Evolutionary conservation across 2,113 vertebrate genomes (phyloP), one percentile per base, ranked within the genome.

Genomic region (Callipepla squamata): DNA sequence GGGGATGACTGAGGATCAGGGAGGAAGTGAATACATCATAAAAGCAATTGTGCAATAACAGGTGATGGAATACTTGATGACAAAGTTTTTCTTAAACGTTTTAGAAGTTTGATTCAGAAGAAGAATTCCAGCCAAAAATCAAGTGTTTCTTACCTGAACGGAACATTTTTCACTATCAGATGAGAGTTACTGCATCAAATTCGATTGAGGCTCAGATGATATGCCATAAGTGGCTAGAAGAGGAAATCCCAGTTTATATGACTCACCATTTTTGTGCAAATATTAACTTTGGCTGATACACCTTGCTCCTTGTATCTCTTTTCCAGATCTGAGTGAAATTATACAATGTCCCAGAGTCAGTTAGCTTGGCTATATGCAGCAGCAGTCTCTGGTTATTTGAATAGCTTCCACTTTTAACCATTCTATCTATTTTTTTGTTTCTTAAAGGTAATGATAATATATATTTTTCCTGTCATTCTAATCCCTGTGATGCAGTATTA

Each of bases 221-320:
- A 95, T 42, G 74, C 93, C 66, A 10, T 58, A 80, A 96, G 95
- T 82, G 70, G 94, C 93, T 87, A 69, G 78, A 75, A 95, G 90
- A 98, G 97, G 98, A 97, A 98, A 98, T 96, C 97, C 93, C 92
- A 96, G 93, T 95, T 97, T 95, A 86, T 97, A 80, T 97, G 98
- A 98, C 97, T 98, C 97, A 98, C 96, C 85, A 90, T 97, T 98
- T 97, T 98, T 97, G 96, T 97, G 93, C 97, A 98, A 98, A 98
- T 98, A 98, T 98, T 98, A 98, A 92, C 97, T 96, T 98, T 98
- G 98, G 98, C 98, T 97, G 96, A 61, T 90, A 62, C 93, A 83
- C 68, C 2, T 93, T 97, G 95, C 84, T 91, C 85, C 94, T 92
- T 96, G 78, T 97, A 98, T 98, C 97, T 95, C 95, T 98, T 98